phyloP scores from a whole-genome alignment of 2,113 vertebrate species.

The Trichomycterus rosablanca region DNA sequence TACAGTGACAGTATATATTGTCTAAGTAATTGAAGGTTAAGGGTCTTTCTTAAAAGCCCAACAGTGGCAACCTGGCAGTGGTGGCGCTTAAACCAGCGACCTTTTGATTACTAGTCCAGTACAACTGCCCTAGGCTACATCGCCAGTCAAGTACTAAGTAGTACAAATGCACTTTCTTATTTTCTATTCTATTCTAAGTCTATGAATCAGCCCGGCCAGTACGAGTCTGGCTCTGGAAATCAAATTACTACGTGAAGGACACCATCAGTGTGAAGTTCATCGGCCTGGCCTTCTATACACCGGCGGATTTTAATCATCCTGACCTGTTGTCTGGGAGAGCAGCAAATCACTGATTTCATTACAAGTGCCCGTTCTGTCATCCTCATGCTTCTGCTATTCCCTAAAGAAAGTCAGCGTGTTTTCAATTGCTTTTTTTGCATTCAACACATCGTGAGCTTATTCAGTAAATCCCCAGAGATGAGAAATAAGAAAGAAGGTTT shows the following conservation, averaged over 20 bases:
- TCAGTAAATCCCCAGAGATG: background rate
- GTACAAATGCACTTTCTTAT: too few relatives aligned
- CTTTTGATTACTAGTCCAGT: too few relatives aligned
- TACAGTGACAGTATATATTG: too few relatives aligned
- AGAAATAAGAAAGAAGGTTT: background rate
- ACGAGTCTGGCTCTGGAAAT: conserved; percentile 24
- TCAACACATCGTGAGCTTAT: background rate
- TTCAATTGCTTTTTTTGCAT: conserved; percentile 14
- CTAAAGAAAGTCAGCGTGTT: conserved; percentile 12
- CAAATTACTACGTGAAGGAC: conserved; percentile 36
- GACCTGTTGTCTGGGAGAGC: conserved; percentile 34
- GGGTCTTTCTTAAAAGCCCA: too few relatives aligned
- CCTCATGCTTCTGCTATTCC: background rate
- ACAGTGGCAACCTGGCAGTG: too few relatives aligned
- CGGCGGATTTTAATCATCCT: conserved; percentile 40
- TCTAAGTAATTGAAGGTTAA: too few relatives aligned
- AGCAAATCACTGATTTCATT: conserved; percentile 44
- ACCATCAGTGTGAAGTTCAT: conserved; percentile 36
- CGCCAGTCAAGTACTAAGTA: too few relatives aligned
- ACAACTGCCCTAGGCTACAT: too few relatives aligned
- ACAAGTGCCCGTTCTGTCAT: conserved; percentile 35
- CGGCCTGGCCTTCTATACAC: conserved; percentile 19
- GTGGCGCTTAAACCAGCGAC: too few relatives aligned
- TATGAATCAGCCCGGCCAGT: conserved; percentile 5
- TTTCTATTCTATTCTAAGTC: background rate